These are phyloP conservation scores for Nowickia ferox DNA, from an alignment of 2,888 invertebrate species.

Conservation along the genomic window DNA sequence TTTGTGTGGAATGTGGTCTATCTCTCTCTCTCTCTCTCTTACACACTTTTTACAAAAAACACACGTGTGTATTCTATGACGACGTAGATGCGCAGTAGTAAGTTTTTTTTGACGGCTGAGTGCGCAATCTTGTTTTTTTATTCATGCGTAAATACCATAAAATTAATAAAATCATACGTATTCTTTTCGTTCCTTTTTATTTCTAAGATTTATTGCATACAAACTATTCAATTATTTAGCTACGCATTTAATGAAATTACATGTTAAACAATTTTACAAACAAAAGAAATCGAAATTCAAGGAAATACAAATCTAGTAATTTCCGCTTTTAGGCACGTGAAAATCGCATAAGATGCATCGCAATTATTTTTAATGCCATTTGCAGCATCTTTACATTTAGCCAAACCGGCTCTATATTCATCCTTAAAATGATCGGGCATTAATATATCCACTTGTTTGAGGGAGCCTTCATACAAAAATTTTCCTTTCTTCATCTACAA, in stretches of 20 bases:
- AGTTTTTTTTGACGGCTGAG: too few relatives aligned
- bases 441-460: slow-evolving; percentile 81
- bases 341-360: slow-evolving; percentile 78
- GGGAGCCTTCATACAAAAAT: slow-evolving; percentile 78
- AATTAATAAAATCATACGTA: too few relatives aligned
- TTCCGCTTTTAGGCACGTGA: slow-evolving; percentile 77
- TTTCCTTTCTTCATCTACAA: slow-evolving; percentile 82
- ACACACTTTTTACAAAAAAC: too few relatives aligned
- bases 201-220: not conserved
- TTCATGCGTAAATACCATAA: too few relatives aligned
- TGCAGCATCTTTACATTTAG: slow-evolving; percentile 78
- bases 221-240: not conserved
- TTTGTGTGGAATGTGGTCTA: too few relatives aligned
- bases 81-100: too few relatives aligned
- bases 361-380: slow-evolving; percentile 81
- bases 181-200: too few relatives aligned
- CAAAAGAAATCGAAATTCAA: not conserved
- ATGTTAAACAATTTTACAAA: not conserved
- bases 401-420: slow-evolving; percentile 77
- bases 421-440: slow-evolving; percentile 80
- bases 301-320: slow-evolving; percentile 80
- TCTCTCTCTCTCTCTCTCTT: too few relatives aligned
- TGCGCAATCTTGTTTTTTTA: too few relatives aligned
- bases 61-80: too few relatives aligned
- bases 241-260: not conserved